A percentile compares a stretch with the other conserved stretches of the same genome.
phyloP scores from a whole-genome alignment of 1,140 invertebrate species.

The Cotesia typhae region DNA sequence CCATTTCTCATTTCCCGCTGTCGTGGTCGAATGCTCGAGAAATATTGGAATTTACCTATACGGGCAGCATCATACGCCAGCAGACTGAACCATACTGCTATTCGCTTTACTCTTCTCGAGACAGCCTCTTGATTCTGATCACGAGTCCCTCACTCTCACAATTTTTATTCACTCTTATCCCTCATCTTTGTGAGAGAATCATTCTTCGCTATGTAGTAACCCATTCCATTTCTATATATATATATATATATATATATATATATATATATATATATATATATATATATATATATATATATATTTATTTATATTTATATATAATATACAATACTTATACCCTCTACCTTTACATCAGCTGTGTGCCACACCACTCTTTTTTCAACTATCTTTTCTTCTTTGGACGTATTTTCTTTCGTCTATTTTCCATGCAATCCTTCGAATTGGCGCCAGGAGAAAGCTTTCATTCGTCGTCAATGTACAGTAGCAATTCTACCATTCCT shows the following conservation, averaged over 20 bases:
- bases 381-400: constrained; percentile 6
- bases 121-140: constrained; percentile 39
- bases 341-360: neutral
- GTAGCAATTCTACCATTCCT: neutral
- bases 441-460: constrained; percentile 1
- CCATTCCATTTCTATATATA: neutral
- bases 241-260: too few relatives aligned
- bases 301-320: neutral
- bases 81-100: too few relatives aligned
- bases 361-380: neutral
- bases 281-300: too few relatives aligned
- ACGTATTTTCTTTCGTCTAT: constrained; percentile 6
- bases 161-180: constrained; percentile 30
- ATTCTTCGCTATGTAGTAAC: neutral
- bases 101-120: constrained; percentile 16
- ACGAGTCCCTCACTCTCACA: constrained; percentile 23
- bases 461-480: constrained; percentile 2
- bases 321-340: neutral
- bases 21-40: constrained; percentile 36
- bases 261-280: neutral
- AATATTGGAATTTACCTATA: constrained; percentile 41
- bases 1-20: constrained; percentile 41
- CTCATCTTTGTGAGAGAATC: constrained; percentile 12
- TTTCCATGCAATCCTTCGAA: constrained; percentile 15
- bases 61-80: constrained; percentile 12